Evolutionary conservation across 2,797 vertebrate species (phyloP).

Genomic region (Danio tinwini): DNA sequence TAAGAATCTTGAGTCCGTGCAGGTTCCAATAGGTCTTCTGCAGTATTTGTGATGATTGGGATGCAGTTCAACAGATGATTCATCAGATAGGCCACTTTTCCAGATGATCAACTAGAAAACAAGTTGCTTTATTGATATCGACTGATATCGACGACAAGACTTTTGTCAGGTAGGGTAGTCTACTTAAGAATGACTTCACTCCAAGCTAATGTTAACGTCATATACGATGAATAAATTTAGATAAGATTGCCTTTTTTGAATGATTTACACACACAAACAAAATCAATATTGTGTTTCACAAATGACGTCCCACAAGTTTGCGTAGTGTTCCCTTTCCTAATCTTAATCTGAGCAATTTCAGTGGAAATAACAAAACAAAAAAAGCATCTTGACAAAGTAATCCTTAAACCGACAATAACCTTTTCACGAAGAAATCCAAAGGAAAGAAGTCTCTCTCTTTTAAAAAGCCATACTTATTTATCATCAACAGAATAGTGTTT

Average conservation of each 20-base stretch:
- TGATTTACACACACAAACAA: slow-evolving; percentile 12
- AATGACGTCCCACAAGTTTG: not conserved
- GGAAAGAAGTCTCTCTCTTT: slow-evolving; percentile 50
- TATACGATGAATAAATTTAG: not conserved
- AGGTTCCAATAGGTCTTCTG: too few relatives aligned
- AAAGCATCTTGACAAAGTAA: slow-evolving; percentile 37
- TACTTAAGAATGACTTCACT: not conserved
- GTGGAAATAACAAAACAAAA: slow-evolving; percentile 2
- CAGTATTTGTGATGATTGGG: too few relatives aligned
- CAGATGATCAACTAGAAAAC: too few relatives aligned
- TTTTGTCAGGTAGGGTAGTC: too few relatives aligned
- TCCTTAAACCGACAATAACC: slow-evolving; percentile 33
- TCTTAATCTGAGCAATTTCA: slow-evolving; percentile 1
- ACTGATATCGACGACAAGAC: too few relatives aligned
- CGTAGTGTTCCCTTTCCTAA: slow-evolving; percentile 9
- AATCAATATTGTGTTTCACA: slow-evolving; percentile 1
- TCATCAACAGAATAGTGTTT: slow-evolving; percentile 67
- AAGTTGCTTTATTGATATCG: too few relatives aligned
- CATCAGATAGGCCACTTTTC: too few relatives aligned
- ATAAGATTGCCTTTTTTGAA: not conserved
- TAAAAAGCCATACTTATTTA: slow-evolving; percentile 50
- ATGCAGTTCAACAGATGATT: too few relatives aligned
- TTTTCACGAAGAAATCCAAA: slow-evolving; percentile 44
- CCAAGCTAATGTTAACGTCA: not conserved
- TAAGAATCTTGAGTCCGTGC: too few relatives aligned